Evolutionary conservation across 1,140 invertebrate species (phyloP).

Genomic region (Chironomus tepperi): DNA sequence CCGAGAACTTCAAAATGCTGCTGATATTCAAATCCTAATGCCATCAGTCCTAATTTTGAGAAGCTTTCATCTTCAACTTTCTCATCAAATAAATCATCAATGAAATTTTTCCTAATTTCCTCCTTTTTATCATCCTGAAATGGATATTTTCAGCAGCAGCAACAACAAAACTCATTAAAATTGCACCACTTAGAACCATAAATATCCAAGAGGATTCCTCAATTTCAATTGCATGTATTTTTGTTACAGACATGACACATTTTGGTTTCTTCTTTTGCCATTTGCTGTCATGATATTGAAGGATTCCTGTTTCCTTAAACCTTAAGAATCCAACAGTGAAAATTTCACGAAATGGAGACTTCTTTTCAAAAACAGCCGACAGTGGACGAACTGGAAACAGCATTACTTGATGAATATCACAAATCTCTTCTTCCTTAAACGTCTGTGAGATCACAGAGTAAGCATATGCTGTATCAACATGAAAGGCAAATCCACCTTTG

Average conservation of each 20-base stretch:
- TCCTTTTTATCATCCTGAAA: slow-evolving; percentile 25
- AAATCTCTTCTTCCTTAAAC: slow-evolving; percentile 31
- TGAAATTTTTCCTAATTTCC: neutral
- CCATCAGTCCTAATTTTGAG: no score
- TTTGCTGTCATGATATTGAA: slow-evolving; percentile 31
- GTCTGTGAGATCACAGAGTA: slow-evolving; percentile 30
- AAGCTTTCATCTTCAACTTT: no score
- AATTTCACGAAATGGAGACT: slow-evolving; percentile 33
- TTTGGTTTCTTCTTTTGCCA: slow-evolving; percentile 30
- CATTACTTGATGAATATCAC: slow-evolving; percentile 34
- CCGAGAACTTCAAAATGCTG: no score
- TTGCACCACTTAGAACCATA: slow-evolving; percentile 30
- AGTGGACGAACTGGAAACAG: slow-evolving; percentile 28
- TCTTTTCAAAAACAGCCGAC: slow-evolving; percentile 28
- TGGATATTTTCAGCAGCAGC: slow-evolving; percentile 32
- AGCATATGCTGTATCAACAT: slow-evolving; percentile 32
- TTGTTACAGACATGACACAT: slow-evolving; percentile 27
- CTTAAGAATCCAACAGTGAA: slow-evolving; percentile 29
- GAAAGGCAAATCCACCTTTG: slow-evolving; percentile 34
- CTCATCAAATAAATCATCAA: no score
- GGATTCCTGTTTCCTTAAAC: slow-evolving; percentile 30
- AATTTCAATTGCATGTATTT: slow-evolving; percentile 32
- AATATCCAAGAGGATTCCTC: slow-evolving; percentile 35
- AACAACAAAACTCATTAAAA: slow-evolving; percentile 29
- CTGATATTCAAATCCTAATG: no score